These are phyloP conservation scores for Crypturellus tataupa DNA, from an alignment of 2,797 vertebrate genomes.

Conservation along the genomic window DNA sequence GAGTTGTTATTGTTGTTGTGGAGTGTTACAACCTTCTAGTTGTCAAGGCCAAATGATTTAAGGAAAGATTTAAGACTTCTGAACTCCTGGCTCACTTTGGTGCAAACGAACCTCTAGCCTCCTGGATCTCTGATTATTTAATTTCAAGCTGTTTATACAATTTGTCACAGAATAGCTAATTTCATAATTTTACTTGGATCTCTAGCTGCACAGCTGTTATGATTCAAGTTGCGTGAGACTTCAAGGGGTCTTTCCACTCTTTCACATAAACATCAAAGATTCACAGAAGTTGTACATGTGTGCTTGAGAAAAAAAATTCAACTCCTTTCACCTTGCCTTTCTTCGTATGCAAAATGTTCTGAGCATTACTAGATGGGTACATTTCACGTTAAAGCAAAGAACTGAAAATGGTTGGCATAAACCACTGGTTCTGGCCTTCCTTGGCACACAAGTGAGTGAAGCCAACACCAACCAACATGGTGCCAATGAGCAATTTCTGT, in stretches of 20 bases:
- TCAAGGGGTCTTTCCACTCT: not conserved
- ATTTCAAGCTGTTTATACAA: not conserved
- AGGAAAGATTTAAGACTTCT: slow-evolving; percentile 23
- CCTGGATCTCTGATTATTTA: not conserved
- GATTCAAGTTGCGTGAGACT: not conserved
- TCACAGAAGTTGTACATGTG: not conserved
- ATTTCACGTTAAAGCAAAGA: not conserved
- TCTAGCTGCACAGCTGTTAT: not conserved
- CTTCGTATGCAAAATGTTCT: not conserved
- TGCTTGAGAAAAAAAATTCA: not conserved
- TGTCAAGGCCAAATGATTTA: not conserved
- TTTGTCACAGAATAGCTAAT: not conserved
- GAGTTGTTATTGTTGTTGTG: slow-evolving; percentile 20
- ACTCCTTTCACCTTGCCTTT: not conserved
- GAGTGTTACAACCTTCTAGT: not conserved
- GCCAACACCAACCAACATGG: not conserved
- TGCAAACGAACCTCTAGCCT: not conserved
- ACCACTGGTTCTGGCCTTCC: not conserved
- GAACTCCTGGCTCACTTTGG: not conserved
- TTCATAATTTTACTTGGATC: not conserved
- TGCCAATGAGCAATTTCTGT: not conserved
- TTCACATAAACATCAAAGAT: not conserved
- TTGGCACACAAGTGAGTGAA: not conserved
- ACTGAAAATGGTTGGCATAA: not conserved
- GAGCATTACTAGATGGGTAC: not conserved